A percentile compares a stretch with the other conserved stretches of the same genome.
Evolutionary conservation across 2,797 vertebrate genomes (phyloP).

Genomic region (Hoplostethus mediterraneus): DNA sequence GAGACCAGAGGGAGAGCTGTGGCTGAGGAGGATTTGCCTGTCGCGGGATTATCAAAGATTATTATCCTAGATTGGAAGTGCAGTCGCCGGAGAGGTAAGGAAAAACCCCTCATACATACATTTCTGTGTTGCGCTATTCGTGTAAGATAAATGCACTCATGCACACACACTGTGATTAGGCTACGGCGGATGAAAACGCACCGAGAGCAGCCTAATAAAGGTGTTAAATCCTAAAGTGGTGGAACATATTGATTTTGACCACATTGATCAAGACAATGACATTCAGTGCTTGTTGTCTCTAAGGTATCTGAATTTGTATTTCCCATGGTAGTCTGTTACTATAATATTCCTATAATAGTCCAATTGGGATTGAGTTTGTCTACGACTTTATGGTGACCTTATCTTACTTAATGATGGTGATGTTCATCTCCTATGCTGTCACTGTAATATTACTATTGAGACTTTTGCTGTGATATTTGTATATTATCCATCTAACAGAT

Average conservation of each 20-base stretch:
- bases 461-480: background rate
- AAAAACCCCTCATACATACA: too few species aligned
- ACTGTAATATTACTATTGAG: background rate
- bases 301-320: background rate
- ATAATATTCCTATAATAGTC: too few species aligned
- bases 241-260: background rate
- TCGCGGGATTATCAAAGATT: slow-evolving; percentile 32
- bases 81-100: slow-evolving; percentile 40
- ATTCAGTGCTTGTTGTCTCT: background rate
- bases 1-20: background rate
- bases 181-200: too few species aligned
- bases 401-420: background rate
- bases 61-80: background rate
- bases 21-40: background rate
- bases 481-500: background rate
- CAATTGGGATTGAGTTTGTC: too few species aligned
- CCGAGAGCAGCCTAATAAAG: too few species aligned
- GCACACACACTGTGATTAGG: background rate
- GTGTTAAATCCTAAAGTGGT: too few species aligned
- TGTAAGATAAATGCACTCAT: background rate
- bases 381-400: background rate
- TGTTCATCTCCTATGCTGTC: too few species aligned
- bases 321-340: too few species aligned
- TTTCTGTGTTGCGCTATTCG: background rate
- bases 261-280: background rate